Evolutionary conservation across 2,888 invertebrate genomes (phyloP).

Genomic region (Drosophila merina): DNA sequence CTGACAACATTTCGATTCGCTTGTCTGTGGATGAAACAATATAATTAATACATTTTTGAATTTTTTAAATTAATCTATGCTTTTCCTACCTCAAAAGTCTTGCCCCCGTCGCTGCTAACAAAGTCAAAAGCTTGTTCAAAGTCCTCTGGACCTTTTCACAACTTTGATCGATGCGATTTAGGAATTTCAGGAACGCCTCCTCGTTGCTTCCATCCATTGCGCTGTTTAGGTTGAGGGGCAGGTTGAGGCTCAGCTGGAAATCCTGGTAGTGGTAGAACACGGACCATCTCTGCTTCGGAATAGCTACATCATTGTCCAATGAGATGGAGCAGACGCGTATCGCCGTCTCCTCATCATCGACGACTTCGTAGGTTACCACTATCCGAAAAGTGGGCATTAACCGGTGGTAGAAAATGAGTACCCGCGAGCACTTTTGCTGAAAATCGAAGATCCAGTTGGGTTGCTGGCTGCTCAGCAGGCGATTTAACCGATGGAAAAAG

Average conservation of each 20-base stretch:
- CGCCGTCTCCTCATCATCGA: slow-evolving; percentile 42
- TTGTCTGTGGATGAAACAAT: slow-evolving; percentile 44
- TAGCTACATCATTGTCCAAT: not conserved
- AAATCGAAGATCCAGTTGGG: slow-evolving; percentile 74
- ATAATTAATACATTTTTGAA: not conserved
- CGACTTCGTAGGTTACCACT: slow-evolving; percentile 52
- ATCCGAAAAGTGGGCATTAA: slow-evolving; percentile 48
- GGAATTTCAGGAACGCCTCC: slow-evolving; percentile 45
- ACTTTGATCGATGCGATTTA: slow-evolving; percentile 57
- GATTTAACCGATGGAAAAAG: slow-evolving; percentile 48
- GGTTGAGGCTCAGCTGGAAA: slow-evolving; percentile 66
- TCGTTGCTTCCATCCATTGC: slow-evolving; percentile 47
- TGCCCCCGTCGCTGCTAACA: slow-evolving; percentile 46
- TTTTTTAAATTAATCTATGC: not conserved
- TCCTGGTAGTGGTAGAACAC: slow-evolving; percentile 64
- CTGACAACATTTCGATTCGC: slow-evolving; percentile 55
- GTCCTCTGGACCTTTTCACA: slow-evolving; percentile 47
- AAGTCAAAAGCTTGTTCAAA: slow-evolving; percentile 44
- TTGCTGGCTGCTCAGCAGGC: slow-evolving; percentile 28
- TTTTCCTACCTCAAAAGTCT: slow-evolving; percentile 60
- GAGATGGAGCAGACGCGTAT: slow-evolving; percentile 51
- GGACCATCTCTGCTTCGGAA: slow-evolving; percentile 40
- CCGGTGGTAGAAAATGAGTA: slow-evolving; percentile 52
- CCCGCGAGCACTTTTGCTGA: slow-evolving; percentile 52
- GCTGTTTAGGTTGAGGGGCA: slow-evolving; percentile 58